phyloP scores from a whole-genome alignment of 2,888 invertebrate species.

The Agrochola macilenta region DNA sequence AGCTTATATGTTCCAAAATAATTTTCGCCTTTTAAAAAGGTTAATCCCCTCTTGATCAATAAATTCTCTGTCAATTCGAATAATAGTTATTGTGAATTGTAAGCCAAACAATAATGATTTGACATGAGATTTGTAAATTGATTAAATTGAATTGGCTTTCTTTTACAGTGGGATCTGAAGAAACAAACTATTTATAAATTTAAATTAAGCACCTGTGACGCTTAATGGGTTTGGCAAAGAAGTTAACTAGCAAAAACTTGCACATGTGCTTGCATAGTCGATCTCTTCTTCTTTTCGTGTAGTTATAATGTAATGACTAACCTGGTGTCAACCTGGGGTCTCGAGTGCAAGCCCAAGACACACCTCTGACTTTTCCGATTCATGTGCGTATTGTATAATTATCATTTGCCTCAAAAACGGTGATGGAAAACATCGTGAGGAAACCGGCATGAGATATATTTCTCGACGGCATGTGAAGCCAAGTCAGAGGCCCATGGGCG shows the following conservation, averaged over 20 bases:
- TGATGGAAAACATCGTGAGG: too few relatives aligned
- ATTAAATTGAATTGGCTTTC: background rate
- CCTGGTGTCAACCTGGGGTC: too few relatives aligned
- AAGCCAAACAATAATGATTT: background rate
- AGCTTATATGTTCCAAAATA: background rate
- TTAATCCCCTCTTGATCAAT: background rate
- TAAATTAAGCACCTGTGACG: background rate
- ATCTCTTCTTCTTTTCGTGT: too few relatives aligned
- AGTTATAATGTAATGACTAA: too few relatives aligned
- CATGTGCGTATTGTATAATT: too few relatives aligned
- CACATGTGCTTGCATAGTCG: background rate
- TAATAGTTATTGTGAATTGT: background rate
- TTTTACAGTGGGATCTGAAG: background rate
- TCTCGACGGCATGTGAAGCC: too few relatives aligned
- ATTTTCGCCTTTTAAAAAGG: background rate
- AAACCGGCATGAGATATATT: too few relatives aligned
- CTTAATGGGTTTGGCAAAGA: background rate
- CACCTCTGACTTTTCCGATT: too few relatives aligned
- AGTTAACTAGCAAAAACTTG: background rate
- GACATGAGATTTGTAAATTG: background rate
- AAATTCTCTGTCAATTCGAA: slow-evolving; percentile 1
- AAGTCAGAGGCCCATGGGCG: too few relatives aligned
- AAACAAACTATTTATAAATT: background rate
- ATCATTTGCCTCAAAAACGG: too few relatives aligned
- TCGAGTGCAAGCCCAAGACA: too few relatives aligned